These are phyloP conservation scores for Sinosuthora webbiana DNA, from an alignment of 2,113 vertebrate species.

Conservation along the genomic window DNA sequence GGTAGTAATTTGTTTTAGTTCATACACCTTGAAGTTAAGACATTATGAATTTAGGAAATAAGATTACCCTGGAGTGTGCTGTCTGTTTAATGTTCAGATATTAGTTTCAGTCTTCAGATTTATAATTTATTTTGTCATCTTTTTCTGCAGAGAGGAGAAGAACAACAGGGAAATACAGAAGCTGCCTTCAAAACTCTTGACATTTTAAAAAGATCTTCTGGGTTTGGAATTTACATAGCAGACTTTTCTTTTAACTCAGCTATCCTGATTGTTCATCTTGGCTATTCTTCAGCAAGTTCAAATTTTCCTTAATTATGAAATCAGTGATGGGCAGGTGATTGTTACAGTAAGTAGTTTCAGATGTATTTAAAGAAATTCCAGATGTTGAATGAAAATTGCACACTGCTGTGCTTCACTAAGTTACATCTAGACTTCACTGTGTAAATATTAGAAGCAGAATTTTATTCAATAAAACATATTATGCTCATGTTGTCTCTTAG, in stretches of 20 bases:
- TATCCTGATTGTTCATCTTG: conserved; percentile 29
- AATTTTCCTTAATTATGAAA: conserved; percentile 35
- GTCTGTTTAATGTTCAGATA: neutral
- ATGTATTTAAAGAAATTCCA: conserved; percentile 25
- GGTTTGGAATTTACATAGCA: conserved; percentile 20
- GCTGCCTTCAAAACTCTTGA: conserved; percentile 58
- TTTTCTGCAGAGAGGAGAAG: conserved; percentile 64
- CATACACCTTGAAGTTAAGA: neutral
- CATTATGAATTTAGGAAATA: neutral
- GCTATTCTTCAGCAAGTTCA: conserved; percentile 22
- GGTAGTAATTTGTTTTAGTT: neutral
- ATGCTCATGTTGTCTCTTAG: neutral
- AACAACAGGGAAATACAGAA: conserved; percentile 44
- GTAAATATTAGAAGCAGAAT: conserved; percentile 50
- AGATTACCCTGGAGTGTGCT: neutral
- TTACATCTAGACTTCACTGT: neutral
- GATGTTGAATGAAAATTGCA: neutral
- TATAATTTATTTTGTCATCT: conserved; percentile 40
- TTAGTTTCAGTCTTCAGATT: neutral
- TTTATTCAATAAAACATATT: conserved; percentile 69
- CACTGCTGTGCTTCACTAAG: neutral
- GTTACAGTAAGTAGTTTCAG: conserved; percentile 22
- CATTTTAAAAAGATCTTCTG: conserved; percentile 11
- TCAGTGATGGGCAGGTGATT: conserved; percentile 42
- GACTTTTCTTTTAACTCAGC: conserved; percentile 51